Percentiles rank a stretch among this genome's conserved stretches.
Evolutionary conservation across 2,888 invertebrate species (phyloP).

Genomic region (Dynastes hyllus): DNA sequence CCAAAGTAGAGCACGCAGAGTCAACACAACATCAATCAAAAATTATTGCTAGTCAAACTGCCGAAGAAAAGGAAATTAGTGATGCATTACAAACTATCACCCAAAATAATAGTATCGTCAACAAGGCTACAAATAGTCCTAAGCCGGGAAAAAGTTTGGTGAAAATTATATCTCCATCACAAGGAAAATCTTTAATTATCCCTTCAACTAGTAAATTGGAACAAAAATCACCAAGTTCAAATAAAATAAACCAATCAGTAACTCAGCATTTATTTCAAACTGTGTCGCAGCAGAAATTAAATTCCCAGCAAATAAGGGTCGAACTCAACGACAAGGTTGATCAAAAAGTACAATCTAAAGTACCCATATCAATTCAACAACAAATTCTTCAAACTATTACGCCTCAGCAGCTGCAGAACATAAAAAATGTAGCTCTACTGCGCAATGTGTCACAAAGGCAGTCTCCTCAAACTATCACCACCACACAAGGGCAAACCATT

Average conservation of each 20-base stretch:
- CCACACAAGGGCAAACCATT: constrained; percentile 54
- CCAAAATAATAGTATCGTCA: constrained; percentile 61
- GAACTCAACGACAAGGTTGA: constrained; percentile 57
- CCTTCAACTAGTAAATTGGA: constrained; percentile 66
- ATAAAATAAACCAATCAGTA: constrained; percentile 62
- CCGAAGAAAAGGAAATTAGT: constrained; percentile 64
- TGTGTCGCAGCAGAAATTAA: constrained; percentile 64
- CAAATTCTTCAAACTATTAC: constrained; percentile 67
- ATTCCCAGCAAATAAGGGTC: constrained; percentile 58
- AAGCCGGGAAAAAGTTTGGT: constrained; percentile 65
- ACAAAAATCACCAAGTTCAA: constrained; percentile 59
- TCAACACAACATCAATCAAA: constrained; percentile 35
- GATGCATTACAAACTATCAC: constrained; percentile 69
- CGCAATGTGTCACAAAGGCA: constrained; percentile 60
- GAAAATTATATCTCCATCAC: constrained; percentile 68
- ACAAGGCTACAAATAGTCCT: constrained; percentile 55
- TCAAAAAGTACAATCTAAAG: constrained; percentile 55
- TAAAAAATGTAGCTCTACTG: constrained; percentile 68
- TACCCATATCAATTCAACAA: constrained; percentile 61
- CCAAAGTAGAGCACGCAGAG: constrained; percentile 42
- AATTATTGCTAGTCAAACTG: constrained; percentile 31
- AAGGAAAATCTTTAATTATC: constrained; percentile 72
- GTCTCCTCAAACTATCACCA: constrained; percentile 48
- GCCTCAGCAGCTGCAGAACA: constrained; percentile 67
- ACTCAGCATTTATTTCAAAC: constrained; percentile 67